A percentile compares a stretch with the other conserved stretches of the same genome.
These are phyloP conservation scores for Thoracochromis brauschi DNA, from an alignment of 2,113 vertebrate genomes.

Conservation along the genomic window DNA sequence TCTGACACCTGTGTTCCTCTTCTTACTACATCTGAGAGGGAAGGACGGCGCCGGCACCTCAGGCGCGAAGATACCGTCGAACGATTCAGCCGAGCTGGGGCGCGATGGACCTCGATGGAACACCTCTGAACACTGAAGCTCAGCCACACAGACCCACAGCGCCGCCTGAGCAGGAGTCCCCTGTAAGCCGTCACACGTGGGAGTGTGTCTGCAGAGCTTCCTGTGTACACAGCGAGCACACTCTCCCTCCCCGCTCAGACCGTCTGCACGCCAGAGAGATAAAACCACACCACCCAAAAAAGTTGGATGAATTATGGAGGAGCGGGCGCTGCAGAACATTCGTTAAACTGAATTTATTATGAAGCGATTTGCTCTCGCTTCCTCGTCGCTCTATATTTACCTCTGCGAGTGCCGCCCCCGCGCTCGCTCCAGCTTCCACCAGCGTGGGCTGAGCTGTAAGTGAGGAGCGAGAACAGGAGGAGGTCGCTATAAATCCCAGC, in stretches of 20 bases:
- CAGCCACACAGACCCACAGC: neutral
- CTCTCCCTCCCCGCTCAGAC: neutral
- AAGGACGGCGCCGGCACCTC: neutral
- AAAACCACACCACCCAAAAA: neutral
- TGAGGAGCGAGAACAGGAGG: constrained; percentile 10
- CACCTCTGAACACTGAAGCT: neutral
- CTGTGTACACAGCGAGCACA: neutral
- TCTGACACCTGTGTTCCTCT: neutral
- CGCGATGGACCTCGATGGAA: neutral
- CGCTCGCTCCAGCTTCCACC: neutral
- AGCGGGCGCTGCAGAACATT: neutral
- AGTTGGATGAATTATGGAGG: neutral
- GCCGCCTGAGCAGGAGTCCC: neutral
- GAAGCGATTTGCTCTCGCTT: neutral
- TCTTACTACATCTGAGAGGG: neutral
- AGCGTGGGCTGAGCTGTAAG: constrained; percentile 31
- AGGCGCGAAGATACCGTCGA: neutral
- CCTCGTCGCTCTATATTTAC: neutral
- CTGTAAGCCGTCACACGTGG: neutral
- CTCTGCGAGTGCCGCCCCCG: neutral
- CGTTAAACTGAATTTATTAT: neutral
- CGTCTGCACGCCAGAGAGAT: neutral
- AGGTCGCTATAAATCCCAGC: constrained; percentile 16
- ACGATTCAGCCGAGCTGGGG: neutral
- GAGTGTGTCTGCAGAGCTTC: neutral